Evolutionary conservation across 2,113 vertebrate species (phyloP), one percentile per base, ranked within the genome.

Genomic region (Gymnobelideus leadbeateri): DNA sequence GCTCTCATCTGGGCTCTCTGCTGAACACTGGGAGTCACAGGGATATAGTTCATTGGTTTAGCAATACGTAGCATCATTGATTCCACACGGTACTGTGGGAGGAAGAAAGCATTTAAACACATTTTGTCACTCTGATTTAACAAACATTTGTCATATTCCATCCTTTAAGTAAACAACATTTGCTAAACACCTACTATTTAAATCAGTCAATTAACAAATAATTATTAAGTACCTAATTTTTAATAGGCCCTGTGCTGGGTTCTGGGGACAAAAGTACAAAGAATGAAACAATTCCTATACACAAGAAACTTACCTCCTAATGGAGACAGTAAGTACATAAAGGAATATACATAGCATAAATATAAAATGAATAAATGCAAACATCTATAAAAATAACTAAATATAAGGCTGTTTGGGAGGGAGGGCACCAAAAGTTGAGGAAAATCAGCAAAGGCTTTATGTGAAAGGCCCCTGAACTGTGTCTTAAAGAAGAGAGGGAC

Each of bases 21-120:
- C 97, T 99, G 99, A 11, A 98, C 4, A 89, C 99, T 99, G 96
- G 99, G 99, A 0, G 99, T 99, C 97, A 99, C 99, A 1, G 99
- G 97, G 94, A 99, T 99, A 96, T 99, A 99, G 98, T 99, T 99
- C 99, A 99, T 98, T 10, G 99, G 99, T 97, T 99, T 99, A 92
- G 99, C 99, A 96, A 99, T 93, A 19, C 99, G 99, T 51, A 99
- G 98, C 99, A 99, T 99, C 99, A 99, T 99, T 16, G 99, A 99
- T 97, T 99, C 99, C 91, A 99, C 99, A 8, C 99, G 99, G 96
- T 99, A 99, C 99, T 99, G 98, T 0, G 91, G 28, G 51, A 93
- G 94, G 51, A 96, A 91, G 96, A 97, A 55, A 95, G 3, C 94
- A 55, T 94, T 95, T n/a, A 93, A 96, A 94, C 10, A 93, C 2